Evolutionary conservation across 2,797 vertebrate species (phyloP).

Genomic region (Dallia pectoralis): DNA sequence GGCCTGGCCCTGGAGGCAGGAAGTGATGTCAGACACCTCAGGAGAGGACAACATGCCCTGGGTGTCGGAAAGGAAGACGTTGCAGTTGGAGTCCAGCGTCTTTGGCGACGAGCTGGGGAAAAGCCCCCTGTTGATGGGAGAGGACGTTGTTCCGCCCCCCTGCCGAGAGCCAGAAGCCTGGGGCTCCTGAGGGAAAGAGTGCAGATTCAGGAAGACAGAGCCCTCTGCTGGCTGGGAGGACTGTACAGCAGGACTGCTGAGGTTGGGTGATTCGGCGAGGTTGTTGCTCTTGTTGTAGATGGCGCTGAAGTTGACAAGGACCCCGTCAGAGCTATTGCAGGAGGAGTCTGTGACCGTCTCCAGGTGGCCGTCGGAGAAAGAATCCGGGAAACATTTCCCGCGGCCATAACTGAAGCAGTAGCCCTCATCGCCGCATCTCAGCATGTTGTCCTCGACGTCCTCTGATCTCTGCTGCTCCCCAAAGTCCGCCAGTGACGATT

Average conservation of each 20-base stretch:
- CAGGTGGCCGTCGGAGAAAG: conserved; percentile 74
- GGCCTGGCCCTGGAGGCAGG: conserved; percentile 87
- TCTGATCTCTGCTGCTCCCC: conserved; percentile 50
- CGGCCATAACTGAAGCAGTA: conserved; percentile 73
- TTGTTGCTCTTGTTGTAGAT: conserved; percentile 89
- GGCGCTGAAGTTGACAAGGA: conserved; percentile 92
- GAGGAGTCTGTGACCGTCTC: conserved; percentile 88
- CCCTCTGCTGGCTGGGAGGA: conserved; percentile 64
- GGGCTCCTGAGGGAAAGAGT: conserved; percentile 62
- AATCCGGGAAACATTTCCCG: conserved; percentile 64
- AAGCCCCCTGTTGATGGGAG: conserved; percentile 56
- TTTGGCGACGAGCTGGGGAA: conserved; percentile 73
- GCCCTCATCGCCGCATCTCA: conserved; percentile 45
- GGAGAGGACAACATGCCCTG: conserved; percentile 65
- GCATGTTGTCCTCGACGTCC: conserved; percentile 54
- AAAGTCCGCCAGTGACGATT: conserved; percentile 64
- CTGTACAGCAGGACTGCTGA: conserved; percentile 73
- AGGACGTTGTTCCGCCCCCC: conserved; percentile 37
- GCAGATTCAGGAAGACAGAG: conserved; percentile 79
- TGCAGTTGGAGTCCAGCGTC: conserved; percentile 89
- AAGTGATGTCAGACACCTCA: conserved; percentile 78
- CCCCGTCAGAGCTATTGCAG: conserved; percentile 91
- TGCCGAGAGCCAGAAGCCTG: conserved; percentile 54
- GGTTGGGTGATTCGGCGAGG: conserved; percentile 72
- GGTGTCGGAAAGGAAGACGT: conserved; percentile 71